Base-by-base conservation (phyloP, 2,113 vertebrate genomes). In the Otolemur garnettii region DNA sequence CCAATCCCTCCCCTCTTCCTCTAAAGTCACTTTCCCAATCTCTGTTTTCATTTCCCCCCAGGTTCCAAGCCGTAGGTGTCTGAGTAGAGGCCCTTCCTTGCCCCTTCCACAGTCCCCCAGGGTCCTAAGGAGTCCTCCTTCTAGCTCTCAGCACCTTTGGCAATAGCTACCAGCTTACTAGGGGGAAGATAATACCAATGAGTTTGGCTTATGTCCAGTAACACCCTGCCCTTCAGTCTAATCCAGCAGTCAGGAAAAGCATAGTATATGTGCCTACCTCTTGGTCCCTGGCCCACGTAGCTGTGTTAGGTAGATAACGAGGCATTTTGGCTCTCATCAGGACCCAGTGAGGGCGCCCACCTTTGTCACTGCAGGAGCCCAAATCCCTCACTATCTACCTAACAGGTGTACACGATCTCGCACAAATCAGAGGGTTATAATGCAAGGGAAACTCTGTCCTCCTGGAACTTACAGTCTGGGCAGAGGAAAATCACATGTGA, bases 251-350 rank as follows among this genome's bases (percentile, higher is more conserved):
- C 33, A 4, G 26, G 21, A 38, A n/a, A 4, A 38, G 28, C 2
- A n/a, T 7, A n/a, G 2, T 7, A 0, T 88, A 19, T 74, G 4
- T 28, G 1, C 60, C 64, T 81, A 5, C 4, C 5, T 45, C 2
- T 69, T 69, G 13, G 17, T 57, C 26, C 22, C 1, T 22, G 28
- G 77, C 26, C 35, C 50, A 55, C 1, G 10, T 19, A 5, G 45
- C 45, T 50, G 45, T 50, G 45, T 50, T 50, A 50, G 45, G 45
- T 50, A 50, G 45, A 50, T 50, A 9, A 50, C 1, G 45, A 50
- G 45, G 45, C 45, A 50, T 50, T 50, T 50, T 9, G 45, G 45
- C 45, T 50, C 45, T 50, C 7, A 50, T 9, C 45, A 50, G 45
- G 45, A 50, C 45, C 45, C 8, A 10, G 45, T 50, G 45, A 50